Conservation (phyloP, 1,140 invertebrate species). For the Trichonephila inaurata region DNA sequence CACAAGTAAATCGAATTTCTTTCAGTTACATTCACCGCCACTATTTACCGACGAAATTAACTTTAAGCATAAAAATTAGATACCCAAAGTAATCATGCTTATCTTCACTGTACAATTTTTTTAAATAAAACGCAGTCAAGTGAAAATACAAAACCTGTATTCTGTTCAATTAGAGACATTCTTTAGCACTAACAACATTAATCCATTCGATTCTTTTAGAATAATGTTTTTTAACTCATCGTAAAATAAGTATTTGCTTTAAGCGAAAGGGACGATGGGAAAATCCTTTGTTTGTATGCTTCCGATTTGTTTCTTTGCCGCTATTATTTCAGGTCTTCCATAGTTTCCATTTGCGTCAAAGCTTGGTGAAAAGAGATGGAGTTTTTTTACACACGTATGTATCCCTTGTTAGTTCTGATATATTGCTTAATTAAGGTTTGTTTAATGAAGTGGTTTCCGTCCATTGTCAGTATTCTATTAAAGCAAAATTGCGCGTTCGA, state of each 20-base stretch:
- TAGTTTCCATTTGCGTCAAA: not conserved
- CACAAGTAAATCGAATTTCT: not conserved
- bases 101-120: not conserved
- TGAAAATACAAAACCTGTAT: not conserved
- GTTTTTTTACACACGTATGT: not conserved
- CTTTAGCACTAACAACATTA: not conserved
- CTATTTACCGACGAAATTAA: constrained; percentile 6
- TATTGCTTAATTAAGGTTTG: constrained; percentile 56
- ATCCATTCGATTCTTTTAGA: constrained; percentile 6
- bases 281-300: not conserved
- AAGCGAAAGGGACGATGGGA: not conserved
- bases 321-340: constrained; percentile 1
- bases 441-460: constrained; percentile 45
- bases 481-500: not conserved
- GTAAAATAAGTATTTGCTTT: constrained; percentile 29
- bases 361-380: not conserved
- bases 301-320: not conserved
- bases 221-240: not conserved
- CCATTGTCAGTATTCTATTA: constrained; percentile 25
- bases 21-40: not conserved
- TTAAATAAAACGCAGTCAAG: not conserved
- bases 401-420: not conserved
- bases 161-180: constrained; percentile 2
- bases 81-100: not conserved
- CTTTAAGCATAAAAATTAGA: not conserved